Percentiles rank a stretch among this genome's conserved stretches.
Evolutionary conservation across 1,140 invertebrate species (phyloP).

Genomic region (Subanguina moxae): DNA sequence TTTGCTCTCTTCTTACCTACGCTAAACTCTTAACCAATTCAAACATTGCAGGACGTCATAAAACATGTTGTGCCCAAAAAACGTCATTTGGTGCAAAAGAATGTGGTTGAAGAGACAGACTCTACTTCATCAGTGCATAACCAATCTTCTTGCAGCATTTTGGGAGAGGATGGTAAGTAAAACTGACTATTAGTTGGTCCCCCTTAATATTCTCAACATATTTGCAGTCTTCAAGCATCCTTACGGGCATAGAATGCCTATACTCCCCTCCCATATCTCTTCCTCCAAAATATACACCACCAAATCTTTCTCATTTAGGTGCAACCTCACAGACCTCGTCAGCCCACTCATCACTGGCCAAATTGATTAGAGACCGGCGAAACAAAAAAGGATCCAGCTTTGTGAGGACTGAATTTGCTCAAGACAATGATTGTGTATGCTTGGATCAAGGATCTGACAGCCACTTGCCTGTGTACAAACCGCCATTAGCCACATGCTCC

Average conservation of each 20-base stretch:
- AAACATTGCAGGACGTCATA: not conserved
- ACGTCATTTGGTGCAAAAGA: not conserved
- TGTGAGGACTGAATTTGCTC: conserved; percentile 11
- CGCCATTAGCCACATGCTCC: conserved; percentile 14
- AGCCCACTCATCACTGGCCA: not conserved
- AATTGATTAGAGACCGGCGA: conserved; percentile 10
- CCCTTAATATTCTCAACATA: no score
- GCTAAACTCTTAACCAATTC: not conserved
- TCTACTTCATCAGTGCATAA: not conserved
- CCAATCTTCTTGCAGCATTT: no score
- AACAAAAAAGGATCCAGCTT: not conserved
- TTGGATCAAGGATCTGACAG: no score
- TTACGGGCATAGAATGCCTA: no score
- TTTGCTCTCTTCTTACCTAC: no score
- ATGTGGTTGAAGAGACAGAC: not conserved
- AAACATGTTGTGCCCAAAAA: conserved; percentile 5
- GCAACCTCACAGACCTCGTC: not conserved
- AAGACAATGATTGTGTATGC: conserved; percentile 9
- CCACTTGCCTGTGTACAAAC: not conserved
- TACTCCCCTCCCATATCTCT: no score
- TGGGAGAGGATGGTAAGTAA: no score
- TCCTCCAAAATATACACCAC: no score
- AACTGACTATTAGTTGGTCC: no score
- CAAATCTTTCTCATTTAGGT: not conserved
- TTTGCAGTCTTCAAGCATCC: no score